Evolutionary conservation across 2,113 vertebrate genomes (phyloP).

Genomic region (Chrysochloris asiatica): DNA sequence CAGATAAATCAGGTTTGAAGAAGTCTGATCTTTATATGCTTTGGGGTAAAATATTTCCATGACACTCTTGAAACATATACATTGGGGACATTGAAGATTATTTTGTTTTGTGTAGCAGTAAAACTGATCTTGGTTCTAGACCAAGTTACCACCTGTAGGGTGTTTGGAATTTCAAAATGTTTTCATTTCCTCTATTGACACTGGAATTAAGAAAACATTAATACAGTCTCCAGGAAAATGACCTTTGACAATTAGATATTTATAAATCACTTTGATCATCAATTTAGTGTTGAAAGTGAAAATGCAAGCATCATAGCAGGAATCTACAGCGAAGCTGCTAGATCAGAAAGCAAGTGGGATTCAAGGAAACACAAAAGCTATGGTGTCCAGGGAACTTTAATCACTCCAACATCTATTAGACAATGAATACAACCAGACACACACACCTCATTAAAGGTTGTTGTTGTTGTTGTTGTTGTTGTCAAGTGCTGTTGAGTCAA

Average conservation of each 20-base stretch:
- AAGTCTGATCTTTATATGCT: neutral
- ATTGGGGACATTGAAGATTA: neutral
- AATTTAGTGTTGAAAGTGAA: constrained; percentile 19
- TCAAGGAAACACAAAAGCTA: neutral
- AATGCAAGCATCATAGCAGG: neutral
- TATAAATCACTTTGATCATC: constrained; percentile 25
- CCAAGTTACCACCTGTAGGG: neutral
- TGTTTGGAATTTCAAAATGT: constrained; percentile 19
- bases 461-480: too few relatives aligned
- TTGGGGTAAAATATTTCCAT: neutral
- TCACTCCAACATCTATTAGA: neutral
- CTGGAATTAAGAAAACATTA: neutral
- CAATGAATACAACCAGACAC: neutral
- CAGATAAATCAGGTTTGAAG: constrained; percentile 60
- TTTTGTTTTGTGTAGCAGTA: neutral
- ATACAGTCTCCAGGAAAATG: neutral
- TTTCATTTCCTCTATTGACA: constrained; percentile 31
- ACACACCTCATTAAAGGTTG: constrained; percentile 9
- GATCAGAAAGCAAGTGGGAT: neutral
- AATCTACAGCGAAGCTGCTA: neutral
- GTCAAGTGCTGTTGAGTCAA: too few relatives aligned
- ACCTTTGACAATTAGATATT: neutral
- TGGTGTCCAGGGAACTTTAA: neutral
- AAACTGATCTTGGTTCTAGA: neutral
- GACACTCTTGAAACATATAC: constrained; percentile 7